A percentile compares a stretch with the other conserved stretches of the same genome.
Conservation (phyloP, 2,888 invertebrate genomes). For the Temnothorax rugatulus region DNA sequence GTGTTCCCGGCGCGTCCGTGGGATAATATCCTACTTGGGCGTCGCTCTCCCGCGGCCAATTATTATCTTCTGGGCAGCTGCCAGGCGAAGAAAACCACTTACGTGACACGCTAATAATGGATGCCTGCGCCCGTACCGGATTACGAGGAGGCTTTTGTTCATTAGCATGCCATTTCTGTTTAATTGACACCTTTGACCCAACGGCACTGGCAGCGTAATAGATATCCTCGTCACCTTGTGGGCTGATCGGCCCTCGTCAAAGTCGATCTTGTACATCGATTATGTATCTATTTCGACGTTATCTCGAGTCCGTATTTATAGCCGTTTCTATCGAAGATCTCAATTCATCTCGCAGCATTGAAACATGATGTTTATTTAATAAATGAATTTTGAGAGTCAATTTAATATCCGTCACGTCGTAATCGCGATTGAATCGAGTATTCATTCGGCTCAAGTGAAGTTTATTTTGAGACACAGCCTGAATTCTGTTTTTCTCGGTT, state of each 20-base stretch:
- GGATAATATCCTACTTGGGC: constrained; percentile 62
- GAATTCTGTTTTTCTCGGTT: neutral
- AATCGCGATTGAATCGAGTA: neutral
- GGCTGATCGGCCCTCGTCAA: constrained; percentile 20
- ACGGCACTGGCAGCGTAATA: constrained; percentile 72
- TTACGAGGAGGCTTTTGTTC: constrained; percentile 82
- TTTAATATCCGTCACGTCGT: neutral
- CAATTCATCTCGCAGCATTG: neutral
- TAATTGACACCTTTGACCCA: constrained; percentile 82
- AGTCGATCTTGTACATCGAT: constrained; percentile 19
- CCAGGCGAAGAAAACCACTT: constrained; percentile 80
- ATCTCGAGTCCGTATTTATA: neutral
- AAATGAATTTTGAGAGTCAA: neutral
- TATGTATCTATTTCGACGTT: neutral
- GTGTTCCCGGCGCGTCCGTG: constrained; percentile 56
- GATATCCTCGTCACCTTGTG: constrained; percentile 74
- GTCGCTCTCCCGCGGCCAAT: constrained; percentile 74
- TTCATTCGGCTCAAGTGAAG: neutral
- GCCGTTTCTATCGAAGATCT: neutral
- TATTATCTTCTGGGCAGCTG: constrained; percentile 79
- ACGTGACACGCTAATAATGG: constrained; percentile 78
- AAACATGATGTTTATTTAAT: neutral
- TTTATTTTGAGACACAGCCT: neutral
- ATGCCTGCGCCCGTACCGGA: constrained; percentile 73
- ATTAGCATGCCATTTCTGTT: constrained; percentile 82